Conservation (phyloP, 2,888 invertebrate genomes). For the Epinotia nisella region DNA sequence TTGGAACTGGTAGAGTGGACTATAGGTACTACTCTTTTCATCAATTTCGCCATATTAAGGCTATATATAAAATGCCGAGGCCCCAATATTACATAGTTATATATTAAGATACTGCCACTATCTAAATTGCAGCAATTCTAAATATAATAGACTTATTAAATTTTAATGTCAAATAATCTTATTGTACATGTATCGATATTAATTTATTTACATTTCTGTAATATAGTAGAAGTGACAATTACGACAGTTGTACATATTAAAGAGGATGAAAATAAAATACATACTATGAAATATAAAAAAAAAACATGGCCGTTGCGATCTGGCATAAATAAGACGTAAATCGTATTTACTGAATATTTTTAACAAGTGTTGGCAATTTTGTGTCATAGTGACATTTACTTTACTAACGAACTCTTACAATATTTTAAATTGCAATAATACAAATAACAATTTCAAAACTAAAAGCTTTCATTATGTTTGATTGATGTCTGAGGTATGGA, state of each 20-base stretch:
- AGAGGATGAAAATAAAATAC: background rate
- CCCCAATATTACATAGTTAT: constrained; percentile 45
- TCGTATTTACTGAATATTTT: background rate
- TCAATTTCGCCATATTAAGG: background rate
- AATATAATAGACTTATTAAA: constrained; percentile 30
- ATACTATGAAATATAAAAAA: background rate
- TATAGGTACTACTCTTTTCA: background rate
- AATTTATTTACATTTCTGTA: constrained; percentile 40
- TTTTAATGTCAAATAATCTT: constrained; percentile 26
- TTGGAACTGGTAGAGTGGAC: background rate
- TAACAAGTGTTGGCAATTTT: background rate
- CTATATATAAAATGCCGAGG: constrained; percentile 38
- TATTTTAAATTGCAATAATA: too few species aligned
- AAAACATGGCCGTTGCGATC: background rate
- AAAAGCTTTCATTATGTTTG: too few species aligned
- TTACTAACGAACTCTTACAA: too few species aligned
- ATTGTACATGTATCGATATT: constrained; percentile 37
- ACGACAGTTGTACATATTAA: constrained; percentile 34
- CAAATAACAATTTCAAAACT: too few species aligned
- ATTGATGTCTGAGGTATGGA: too few species aligned
- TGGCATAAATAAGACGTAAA: background rate
- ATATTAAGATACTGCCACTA: constrained; percentile 34
- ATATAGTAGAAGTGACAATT: constrained; percentile 17
- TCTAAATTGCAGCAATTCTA: constrained; percentile 36
- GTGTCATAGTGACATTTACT: background rate